Percentiles rank a stretch among this genome's conserved stretches.
These are phyloP conservation scores for Melikaiella ostensackeni DNA, from an alignment of 2,888 invertebrate species.

Conservation along the genomic window DNA sequence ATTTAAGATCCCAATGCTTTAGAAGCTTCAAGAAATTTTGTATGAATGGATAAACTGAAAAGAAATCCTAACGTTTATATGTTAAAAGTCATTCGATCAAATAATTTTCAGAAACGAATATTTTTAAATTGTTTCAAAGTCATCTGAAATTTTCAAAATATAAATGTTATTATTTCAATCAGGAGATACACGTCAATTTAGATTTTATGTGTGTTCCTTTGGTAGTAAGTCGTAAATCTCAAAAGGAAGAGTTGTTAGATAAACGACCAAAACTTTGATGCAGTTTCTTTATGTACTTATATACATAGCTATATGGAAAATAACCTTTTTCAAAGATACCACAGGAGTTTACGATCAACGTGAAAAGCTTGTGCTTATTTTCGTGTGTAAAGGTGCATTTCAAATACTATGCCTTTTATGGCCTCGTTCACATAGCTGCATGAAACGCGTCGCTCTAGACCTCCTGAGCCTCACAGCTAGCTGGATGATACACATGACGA, in stretches of 20 bases:
- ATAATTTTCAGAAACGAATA: too few relatives aligned
- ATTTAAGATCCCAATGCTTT: too few relatives aligned
- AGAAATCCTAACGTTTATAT: too few relatives aligned
- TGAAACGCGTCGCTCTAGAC: neutral
- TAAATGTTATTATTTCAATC: too few relatives aligned
- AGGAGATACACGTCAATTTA: too few relatives aligned
- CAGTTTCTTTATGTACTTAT: neutral
- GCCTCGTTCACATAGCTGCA: neutral
- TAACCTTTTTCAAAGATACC: neutral
- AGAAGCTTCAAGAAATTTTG: too few relatives aligned
- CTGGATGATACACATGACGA: neutral
- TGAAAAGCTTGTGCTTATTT: neutral
- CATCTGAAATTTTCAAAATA: too few relatives aligned
- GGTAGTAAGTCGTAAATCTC: too few relatives aligned
- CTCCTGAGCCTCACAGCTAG: neutral
- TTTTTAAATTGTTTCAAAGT: too few relatives aligned
- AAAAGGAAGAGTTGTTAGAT: neutral
- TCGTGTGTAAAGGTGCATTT: neutral
- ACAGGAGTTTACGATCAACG: neutral
- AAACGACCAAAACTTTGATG: neutral
- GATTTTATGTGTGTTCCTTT: too few relatives aligned
- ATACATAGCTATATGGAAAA: neutral
- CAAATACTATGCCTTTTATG: conserved; percentile 9
- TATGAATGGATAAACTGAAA: too few relatives aligned
- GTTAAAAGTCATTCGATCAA: too few relatives aligned